Evolutionary conservation across 1,140 invertebrate genomes (phyloP), one percentile per base, ranked within the genome.

Genomic region (Microplitis mediator): DNA sequence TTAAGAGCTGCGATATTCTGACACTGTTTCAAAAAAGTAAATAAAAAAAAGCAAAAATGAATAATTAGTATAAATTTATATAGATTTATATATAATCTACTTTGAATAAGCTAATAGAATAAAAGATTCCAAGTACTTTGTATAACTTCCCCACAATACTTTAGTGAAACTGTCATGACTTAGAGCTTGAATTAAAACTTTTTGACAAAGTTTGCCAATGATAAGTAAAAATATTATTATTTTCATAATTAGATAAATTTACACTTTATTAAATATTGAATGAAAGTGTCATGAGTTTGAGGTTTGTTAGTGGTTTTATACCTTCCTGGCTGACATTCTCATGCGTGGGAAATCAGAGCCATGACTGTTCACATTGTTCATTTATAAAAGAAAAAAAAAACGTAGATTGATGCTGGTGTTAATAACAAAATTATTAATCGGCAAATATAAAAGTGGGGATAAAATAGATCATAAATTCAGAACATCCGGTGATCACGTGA

Each of bases 1-100:
- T 85, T 11, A 85, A 50, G 5, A 85, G 69, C 51, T 81, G 80
- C 3, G 77, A 69, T 34, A 78, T 84, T 66, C 73, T 78, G 23
- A 81, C 76, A 32, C 82, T 85, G 34, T 16, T 78, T 71, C 23
- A 34, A 73, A 31, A 36, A 54, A 39, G 23, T 34, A 16, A 36
- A 16, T 23, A 16, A 52, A 14, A 45, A 13, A 63, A 52, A 71
- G 35, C n/a, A 13, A 16, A 35, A 68, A 54, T 32, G 1, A 8
- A 4, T 60, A 35, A 34, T 35, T 35, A 23, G 11, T 35, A 11
- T 0, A 39, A 39, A 39, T 39, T 6, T 45, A 6, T 45, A 45
- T 45, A 45, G 39, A 45, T 11, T 9, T 45, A 6, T 6, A 45
- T 6, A 45, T 45, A 45, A 45, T 2, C 6, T 9, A 45, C 39